These are phyloP conservation scores for Cheilosia vernalis DNA, from an alignment of 2,888 invertebrate species.

Conservation along the genomic window DNA sequence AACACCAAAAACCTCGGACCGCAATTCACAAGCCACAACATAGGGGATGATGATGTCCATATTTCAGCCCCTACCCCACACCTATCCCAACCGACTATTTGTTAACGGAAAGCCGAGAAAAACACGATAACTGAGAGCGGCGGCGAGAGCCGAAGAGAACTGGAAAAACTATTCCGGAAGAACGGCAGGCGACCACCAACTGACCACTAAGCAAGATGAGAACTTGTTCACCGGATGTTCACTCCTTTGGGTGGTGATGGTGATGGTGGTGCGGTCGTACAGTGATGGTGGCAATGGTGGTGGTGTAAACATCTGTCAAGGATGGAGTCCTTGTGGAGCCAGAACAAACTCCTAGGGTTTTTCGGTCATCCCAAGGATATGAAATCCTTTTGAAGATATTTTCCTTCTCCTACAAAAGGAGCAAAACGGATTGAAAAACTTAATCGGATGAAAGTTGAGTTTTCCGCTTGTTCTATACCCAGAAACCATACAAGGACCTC, in stretches of 20 bases:
- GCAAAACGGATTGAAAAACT: constrained; percentile 60
- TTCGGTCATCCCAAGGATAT: constrained; percentile 50
- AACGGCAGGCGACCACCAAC: constrained; percentile 71
- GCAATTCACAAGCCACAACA: constrained; percentile 73
- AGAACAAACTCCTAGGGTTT: constrained; percentile 46
- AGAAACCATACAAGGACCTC: constrained; percentile 54
- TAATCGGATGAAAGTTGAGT: constrained; percentile 66
- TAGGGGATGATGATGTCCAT: constrained; percentile 44
- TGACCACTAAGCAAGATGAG: constrained; percentile 75
- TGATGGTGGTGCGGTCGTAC: not conserved
- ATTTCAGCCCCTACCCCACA: constrained; percentile 24
- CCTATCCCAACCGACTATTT: constrained; percentile 54
- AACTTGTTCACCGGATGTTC: constrained; percentile 73
- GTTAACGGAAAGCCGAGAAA: constrained; percentile 66
- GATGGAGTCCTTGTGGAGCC: constrained; percentile 65
- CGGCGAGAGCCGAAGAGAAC: constrained; percentile 9
- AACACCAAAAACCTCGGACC: constrained; percentile 58
- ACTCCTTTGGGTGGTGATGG: constrained; percentile 11
- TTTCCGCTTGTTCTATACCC: constrained; percentile 43
- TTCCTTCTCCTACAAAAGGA: constrained; percentile 28
- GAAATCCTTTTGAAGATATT: constrained; percentile 70
- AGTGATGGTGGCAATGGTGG: constrained; percentile 49
- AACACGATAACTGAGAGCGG: constrained; percentile 29
- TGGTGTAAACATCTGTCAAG: constrained; percentile 75
- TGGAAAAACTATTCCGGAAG: constrained; percentile 52